Base-by-base conservation (phyloP, 2,113 vertebrate species). In the Gulo gulo region DNA sequence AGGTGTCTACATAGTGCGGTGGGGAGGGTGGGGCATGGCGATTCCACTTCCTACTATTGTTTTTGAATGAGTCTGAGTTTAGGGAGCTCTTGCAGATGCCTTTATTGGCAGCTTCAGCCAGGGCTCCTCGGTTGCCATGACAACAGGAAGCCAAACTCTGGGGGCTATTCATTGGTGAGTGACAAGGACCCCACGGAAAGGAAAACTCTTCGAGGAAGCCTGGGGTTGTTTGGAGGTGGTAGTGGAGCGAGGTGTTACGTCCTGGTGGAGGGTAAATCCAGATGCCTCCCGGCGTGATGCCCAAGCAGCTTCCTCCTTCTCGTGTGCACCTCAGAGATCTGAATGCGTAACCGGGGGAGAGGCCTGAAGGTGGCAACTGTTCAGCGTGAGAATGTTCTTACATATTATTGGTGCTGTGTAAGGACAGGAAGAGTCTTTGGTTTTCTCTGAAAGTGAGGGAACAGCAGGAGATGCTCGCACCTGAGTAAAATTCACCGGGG, bases 11-110 rank as follows among this genome's bases (percentile, higher is more conserved):
- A 50, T 39, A 20, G 74, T 65, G 63, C 45, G 29, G 31, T 16
- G 50, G 21, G 29, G 74, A 69, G 65, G 65, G 84, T 87, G 50
- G 94, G 34, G 63, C 93, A 79, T 63, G 47, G 36, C 81, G 71
- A 97, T 90, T 92, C 92, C 57, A 91, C 96, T 96, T 96, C 92
- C 81, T 94, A 88, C 90, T 96, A 97, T 91, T 95, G 94, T 94
- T 98, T 97, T 97, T 95, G 95, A 98, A 94, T 45, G 87, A 96
- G 67, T 94, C 89, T 94, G 95, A 71, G 83, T 95, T 94, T 95
- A 89, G 76, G 79, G 76, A 96, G 90, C 89, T 96, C 84, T 97
- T 96, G 91, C 97, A 97, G 94, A 97, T 96, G 93, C 92, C 85
- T 97, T 92, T 96, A 97, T 97, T 97, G 96, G 97, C 95, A 94